Evolutionary conservation across 2,797 vertebrate species (phyloP).

Genomic region (Astyanax mexicanus): DNA sequence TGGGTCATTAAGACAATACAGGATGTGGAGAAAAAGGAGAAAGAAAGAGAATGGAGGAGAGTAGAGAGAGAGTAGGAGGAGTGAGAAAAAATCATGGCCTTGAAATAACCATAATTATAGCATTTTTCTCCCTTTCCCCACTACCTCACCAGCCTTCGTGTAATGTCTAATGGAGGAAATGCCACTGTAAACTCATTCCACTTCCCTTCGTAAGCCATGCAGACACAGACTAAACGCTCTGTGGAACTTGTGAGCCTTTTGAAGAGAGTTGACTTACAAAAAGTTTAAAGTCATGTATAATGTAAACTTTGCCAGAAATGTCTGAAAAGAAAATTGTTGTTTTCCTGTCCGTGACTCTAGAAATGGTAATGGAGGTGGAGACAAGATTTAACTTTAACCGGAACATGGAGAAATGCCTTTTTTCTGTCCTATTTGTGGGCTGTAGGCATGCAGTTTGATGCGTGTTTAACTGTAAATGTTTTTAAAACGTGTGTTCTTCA

Average conservation of each 20-base stretch:
- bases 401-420: slow-evolving; percentile 39
- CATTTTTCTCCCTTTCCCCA: slow-evolving; percentile 27
- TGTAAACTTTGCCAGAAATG: slow-evolving; percentile 30
- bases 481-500: slow-evolving; percentile 50
- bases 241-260: slow-evolving; percentile 27
- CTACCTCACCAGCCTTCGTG: slow-evolving; percentile 45
- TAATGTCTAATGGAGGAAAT: slow-evolving; percentile 54
- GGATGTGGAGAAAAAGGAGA: slow-evolving; percentile 26
- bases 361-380: slow-evolving; percentile 23
- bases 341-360: slow-evolving; percentile 25
- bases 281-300: slow-evolving; percentile 5
- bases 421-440: slow-evolving; percentile 37
- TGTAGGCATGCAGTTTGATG: slow-evolving; percentile 38
- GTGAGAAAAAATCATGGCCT: slow-evolving; percentile 16
- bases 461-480: no score
- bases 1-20: slow-evolving; percentile 26
- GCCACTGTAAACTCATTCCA: slow-evolving; percentile 54
- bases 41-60: slow-evolving; percentile 23
- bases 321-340: slow-evolving; percentile 16
- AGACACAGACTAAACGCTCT: slow-evolving; percentile 24
- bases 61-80: slow-evolving; percentile 7
- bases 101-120: slow-evolving; percentile 43
- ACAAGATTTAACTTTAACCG: slow-evolving; percentile 32
- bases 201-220: slow-evolving; percentile 35
- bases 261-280: slow-evolving; percentile 33